Conservation (phyloP, 2,888 invertebrate species). For the Corythucha ciliata region DNA sequence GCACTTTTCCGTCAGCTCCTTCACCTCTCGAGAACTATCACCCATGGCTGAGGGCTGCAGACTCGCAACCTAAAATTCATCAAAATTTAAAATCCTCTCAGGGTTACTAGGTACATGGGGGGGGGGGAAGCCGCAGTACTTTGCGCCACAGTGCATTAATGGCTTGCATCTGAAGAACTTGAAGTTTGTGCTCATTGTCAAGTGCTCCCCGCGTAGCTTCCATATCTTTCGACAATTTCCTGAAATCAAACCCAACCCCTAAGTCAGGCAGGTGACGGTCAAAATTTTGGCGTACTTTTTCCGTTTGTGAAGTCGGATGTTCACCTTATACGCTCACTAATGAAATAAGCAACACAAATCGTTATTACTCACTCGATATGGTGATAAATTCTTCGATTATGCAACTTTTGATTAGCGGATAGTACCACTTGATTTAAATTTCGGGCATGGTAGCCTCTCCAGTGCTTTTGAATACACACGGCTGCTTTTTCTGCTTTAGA, state of each 20-base stretch:
- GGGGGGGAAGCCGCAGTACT: conserved; percentile 56
- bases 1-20: conserved; percentile 67
- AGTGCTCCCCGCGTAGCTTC: conserved; percentile 73
- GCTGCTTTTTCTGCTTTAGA: conserved; percentile 53
- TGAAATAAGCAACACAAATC: too few species aligned
- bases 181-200: conserved; percentile 74
- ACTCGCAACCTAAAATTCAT: conserved; percentile 26
- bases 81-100: background rate
- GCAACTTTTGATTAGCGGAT: conserved; percentile 55
- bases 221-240: conserved; percentile 74
- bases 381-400: conserved; percentile 67
- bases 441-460: conserved; percentile 73
- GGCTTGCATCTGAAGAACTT: conserved; percentile 81
- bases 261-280: too few species aligned
- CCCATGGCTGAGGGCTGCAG: conserved; percentile 26
- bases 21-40: conserved; percentile 42
- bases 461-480: conserved; percentile 72
- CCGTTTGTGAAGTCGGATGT: too few species aligned
- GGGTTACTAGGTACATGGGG: background rate
- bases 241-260: too few species aligned
- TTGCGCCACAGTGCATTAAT: conserved; percentile 85
- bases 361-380: conserved; percentile 76
- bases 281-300: too few species aligned
- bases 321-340: too few species aligned
- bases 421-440: conserved; percentile 60